Conservation (phyloP, 2,113 vertebrate genomes). For the Pseudorhombus dupliciocellatus region DNA sequence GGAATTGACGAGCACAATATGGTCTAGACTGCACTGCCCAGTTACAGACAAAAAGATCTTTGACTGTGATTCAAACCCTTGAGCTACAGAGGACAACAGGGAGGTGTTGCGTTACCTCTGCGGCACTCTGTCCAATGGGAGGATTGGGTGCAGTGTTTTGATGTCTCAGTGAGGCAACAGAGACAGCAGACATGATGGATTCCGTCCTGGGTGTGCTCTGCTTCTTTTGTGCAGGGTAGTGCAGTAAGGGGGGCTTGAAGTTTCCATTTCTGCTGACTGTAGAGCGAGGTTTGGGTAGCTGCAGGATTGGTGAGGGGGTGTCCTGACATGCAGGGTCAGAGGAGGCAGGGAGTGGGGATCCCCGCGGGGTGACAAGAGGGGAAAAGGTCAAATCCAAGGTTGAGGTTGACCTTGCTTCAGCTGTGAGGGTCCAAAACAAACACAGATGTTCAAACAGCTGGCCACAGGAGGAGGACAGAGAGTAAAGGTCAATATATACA, state of each 20-base stretch:
- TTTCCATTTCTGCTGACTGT: constrained; percentile 48
- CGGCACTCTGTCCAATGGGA: background rate
- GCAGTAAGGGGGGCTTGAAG: constrained; percentile 38
- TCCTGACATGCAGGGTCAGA: constrained; percentile 50
- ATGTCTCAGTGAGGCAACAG: constrained; percentile 22
- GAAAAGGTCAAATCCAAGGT: constrained; percentile 52
- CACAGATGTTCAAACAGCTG: constrained; percentile 78
- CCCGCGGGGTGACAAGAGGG: constrained; percentile 66
- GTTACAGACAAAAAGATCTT: background rate
- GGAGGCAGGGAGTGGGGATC: constrained; percentile 62
- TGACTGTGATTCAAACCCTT: background rate
- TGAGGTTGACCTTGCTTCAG: constrained; percentile 62
- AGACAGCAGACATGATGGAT: constrained; percentile 17
- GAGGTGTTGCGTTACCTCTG: constrained; percentile 48
- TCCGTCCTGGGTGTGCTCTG: constrained; percentile 26
- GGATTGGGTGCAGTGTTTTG: constrained; percentile 14
- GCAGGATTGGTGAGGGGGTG: constrained; percentile 60
- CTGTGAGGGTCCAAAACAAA: constrained; percentile 68
- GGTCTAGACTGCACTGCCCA: accelerated
- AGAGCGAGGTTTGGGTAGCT: constrained; percentile 50
- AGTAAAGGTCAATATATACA: constrained; percentile 59
- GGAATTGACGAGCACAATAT: background rate
- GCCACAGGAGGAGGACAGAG: constrained; percentile 47
- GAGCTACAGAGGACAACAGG: background rate
- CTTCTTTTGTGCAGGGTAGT: constrained; percentile 49